Conservation (phyloP, 2,797 vertebrate genomes). For the Sphenopsis melanotis region DNA sequence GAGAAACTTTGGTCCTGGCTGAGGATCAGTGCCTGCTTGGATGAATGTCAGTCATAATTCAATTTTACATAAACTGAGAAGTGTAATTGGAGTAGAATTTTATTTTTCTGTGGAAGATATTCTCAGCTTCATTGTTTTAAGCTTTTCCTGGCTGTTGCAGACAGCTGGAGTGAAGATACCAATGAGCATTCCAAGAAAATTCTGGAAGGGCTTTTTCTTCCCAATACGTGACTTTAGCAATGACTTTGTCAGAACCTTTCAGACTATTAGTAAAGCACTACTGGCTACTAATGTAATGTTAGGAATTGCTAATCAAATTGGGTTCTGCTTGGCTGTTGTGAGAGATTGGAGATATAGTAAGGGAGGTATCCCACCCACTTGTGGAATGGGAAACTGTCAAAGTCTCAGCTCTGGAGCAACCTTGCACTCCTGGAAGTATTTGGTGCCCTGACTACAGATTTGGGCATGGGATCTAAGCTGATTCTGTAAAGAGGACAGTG, state of each 20-base stretch:
- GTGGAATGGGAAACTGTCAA: background rate
- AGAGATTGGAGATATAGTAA: background rate
- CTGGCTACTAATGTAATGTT: background rate
- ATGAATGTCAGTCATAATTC: background rate
- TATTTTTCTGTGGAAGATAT: background rate
- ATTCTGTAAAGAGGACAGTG: background rate
- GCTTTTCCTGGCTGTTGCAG: background rate
- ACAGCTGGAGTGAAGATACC: background rate
- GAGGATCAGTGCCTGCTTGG: background rate
- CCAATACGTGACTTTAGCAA: background rate
- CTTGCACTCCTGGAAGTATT: background rate
- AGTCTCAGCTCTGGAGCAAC: background rate
- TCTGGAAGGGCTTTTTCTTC: background rate
- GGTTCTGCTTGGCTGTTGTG: background rate
- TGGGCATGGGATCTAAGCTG: background rate
- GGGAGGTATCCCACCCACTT: background rate
- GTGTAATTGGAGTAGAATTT: background rate
- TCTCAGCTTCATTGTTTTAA: background rate
- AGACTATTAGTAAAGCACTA: background rate
- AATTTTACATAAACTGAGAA: background rate
- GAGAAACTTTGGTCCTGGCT: background rate
- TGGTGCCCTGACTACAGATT: background rate
- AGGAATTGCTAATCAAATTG: background rate
- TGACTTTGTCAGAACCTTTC: background rate
- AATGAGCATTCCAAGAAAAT: background rate